These are phyloP conservation scores for Myiopsitta monachus DNA, from an alignment of 2,113 vertebrate genomes.

Conservation along the genomic window DNA sequence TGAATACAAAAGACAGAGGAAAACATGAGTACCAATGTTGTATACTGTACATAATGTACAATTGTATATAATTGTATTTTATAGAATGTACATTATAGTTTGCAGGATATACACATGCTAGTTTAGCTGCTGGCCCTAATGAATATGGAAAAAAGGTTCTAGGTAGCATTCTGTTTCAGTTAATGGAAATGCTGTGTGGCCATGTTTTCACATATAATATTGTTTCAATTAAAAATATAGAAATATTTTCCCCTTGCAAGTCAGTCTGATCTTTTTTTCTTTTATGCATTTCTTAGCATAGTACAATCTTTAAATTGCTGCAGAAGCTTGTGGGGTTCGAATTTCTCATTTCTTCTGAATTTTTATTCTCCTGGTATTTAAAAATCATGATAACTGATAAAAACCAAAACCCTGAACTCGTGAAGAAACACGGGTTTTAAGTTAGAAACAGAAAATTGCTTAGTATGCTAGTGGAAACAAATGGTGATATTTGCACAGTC, in stretches of 20 bases:
- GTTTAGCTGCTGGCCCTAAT: not conserved
- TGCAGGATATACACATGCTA: not conserved
- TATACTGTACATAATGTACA: not conserved
- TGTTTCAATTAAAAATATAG: not conserved
- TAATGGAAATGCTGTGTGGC: not conserved
- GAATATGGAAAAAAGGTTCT: not conserved
- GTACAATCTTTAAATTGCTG: not conserved
- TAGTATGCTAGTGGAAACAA: not conserved
- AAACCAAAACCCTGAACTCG: not conserved
- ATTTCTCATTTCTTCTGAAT: not conserved
- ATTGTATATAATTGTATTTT: not conserved
- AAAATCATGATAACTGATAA: not conserved
- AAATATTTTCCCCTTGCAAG: not conserved
- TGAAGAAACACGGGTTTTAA: not conserved
- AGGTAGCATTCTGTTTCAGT: not conserved
- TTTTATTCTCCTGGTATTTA: not conserved
- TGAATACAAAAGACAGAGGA: not conserved
- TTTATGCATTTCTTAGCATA: not conserved
- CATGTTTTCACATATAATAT: not conserved
- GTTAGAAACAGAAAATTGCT: not conserved
- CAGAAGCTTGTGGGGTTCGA: not conserved
- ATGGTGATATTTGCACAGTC: not conserved
- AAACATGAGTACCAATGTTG: not conserved
- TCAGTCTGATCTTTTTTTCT: not conserved
- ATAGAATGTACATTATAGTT: not conserved